A percentile compares a stretch with the other conserved stretches of the same genome.
phyloP scores from a whole-genome alignment of 2,113 vertebrate genomes.

The Otis tarda region DNA sequence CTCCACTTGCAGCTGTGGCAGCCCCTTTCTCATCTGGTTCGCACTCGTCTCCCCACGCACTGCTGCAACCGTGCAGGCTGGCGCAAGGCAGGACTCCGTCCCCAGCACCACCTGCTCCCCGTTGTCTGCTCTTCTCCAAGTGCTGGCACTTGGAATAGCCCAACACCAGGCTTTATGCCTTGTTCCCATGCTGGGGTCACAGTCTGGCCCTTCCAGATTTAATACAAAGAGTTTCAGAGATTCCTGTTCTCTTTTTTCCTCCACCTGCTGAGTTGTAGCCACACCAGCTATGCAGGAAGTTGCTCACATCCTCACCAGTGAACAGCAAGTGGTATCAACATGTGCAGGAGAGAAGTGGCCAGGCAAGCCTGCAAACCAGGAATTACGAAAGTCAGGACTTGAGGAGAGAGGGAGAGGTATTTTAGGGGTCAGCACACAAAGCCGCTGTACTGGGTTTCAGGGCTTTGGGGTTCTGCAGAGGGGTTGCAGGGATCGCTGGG shows the following conservation, averaged over 20 bases:
- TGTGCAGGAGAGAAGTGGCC: conserved; percentile 6
- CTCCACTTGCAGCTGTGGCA: conserved; percentile 33
- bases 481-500: not conserved
- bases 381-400: not conserved
- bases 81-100: not conserved
- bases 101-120: not conserved
- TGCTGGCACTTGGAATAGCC: not conserved
- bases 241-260: conserved; percentile 16
- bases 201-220: conserved; percentile 31
- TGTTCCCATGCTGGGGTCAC: conserved; percentile 1
- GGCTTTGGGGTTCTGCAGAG: not conserved
- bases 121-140: not conserved
- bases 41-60: not conserved
- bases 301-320: conserved; percentile 53
- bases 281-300: conserved; percentile 42
- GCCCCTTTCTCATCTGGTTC: conserved; percentile 34
- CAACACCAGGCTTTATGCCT: not conserved
- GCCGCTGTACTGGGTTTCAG: not conserved
- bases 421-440: not conserved
- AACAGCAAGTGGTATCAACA: conserved; percentile 54
- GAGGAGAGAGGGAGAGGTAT: not conserved
- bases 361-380: not conserved
- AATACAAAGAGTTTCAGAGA: conserved; percentile 39
- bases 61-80: fast-evolving
- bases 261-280: conserved; percentile 52